Conservation (phyloP, 2,113 vertebrate genomes). For the Poecile atricapillus region DNA sequence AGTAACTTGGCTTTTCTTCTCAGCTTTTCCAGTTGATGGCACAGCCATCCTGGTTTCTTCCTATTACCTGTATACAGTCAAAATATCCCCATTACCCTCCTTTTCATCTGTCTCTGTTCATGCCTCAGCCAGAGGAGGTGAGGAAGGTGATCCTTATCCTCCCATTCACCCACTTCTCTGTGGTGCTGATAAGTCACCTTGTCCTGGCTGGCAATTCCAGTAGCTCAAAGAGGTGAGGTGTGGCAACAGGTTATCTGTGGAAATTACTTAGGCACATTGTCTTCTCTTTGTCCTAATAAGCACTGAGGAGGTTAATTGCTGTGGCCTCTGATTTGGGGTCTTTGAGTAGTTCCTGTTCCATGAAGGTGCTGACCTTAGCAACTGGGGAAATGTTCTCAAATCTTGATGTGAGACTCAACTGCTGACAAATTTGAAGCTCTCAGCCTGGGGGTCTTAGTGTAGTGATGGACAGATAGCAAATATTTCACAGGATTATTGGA, state of each 20-base stretch:
- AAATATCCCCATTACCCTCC: background rate
- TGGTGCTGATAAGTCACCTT: background rate
- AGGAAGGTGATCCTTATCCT: background rate
- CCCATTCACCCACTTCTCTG: background rate
- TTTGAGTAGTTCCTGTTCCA: background rate
- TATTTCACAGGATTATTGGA: slow-evolving; percentile 49
- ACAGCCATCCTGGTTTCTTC: background rate
- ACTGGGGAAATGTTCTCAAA: slow-evolving; percentile 5
- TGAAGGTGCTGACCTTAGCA: slow-evolving; percentile 22
- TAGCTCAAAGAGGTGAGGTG: background rate
- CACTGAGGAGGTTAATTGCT: slow-evolving; percentile 23
- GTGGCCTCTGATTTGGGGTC: background rate
- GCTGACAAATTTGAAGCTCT: slow-evolving; percentile 55
- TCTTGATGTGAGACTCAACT: background rate
- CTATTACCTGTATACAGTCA: background rate
- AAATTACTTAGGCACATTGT: background rate
- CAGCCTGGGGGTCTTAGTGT: slow-evolving; percentile 7
- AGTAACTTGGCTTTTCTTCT: background rate
- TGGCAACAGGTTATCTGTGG: background rate
- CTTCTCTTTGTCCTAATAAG: slow-evolving; percentile 22
- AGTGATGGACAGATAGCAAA: slow-evolving; percentile 40
- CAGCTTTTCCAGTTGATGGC: background rate
- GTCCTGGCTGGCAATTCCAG: background rate
- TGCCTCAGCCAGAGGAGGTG: background rate
- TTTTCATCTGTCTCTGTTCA: background rate